Evolutionary conservation across 1,140 invertebrate species (phyloP).

Genomic region (Saccostrea cuccullata): DNA sequence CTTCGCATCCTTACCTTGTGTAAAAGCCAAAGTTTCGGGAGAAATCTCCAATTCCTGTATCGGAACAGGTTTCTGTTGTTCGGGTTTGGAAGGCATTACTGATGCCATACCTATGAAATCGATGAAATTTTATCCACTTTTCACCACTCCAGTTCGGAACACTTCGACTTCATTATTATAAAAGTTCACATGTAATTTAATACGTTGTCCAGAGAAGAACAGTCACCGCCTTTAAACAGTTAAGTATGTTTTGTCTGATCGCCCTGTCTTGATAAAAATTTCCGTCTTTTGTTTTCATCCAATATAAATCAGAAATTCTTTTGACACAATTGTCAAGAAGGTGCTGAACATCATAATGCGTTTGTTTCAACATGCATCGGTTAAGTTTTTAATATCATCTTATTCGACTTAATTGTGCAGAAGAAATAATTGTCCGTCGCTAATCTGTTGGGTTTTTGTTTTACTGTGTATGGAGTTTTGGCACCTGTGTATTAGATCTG

Average conservation of each 20-base stretch:
- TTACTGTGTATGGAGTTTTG: slow-evolving; percentile 8
- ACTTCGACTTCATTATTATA: not conserved
- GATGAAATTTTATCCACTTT: not conserved
- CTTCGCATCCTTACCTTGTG: slow-evolving; percentile 48
- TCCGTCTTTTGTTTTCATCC: slow-evolving; percentile 24
- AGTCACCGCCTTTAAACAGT: not conserved
- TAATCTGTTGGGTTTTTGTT: slow-evolving; percentile 20
- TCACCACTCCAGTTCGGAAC: not conserved
- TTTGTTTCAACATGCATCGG: slow-evolving; percentile 13
- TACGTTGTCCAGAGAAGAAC: not conserved
- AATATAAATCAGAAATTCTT: not conserved
- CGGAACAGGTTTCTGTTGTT: slow-evolving; percentile 30
- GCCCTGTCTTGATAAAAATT: slow-evolving; percentile 14
- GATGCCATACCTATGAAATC: slow-evolving; percentile 7
- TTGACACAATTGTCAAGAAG: slow-evolving; percentile 8
- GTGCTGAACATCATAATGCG: not conserved
- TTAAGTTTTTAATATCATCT: slow-evolving; percentile 8
- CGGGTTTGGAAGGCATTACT: slow-evolving; percentile 22
- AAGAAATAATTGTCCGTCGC: not conserved
- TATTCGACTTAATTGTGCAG: slow-evolving; percentile 1
- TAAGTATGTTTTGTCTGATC: slow-evolving; percentile 2
- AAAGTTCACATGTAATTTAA: slow-evolving; percentile 10
- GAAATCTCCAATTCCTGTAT: slow-evolving; percentile 51
- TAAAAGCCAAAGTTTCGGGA: slow-evolving; percentile 36
- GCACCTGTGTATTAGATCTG: slow-evolving; percentile 27